These are phyloP conservation scores for Pelodiscus sinensis DNA, from an alignment of 2,113 vertebrate species.

Conservation along the genomic window DNA sequence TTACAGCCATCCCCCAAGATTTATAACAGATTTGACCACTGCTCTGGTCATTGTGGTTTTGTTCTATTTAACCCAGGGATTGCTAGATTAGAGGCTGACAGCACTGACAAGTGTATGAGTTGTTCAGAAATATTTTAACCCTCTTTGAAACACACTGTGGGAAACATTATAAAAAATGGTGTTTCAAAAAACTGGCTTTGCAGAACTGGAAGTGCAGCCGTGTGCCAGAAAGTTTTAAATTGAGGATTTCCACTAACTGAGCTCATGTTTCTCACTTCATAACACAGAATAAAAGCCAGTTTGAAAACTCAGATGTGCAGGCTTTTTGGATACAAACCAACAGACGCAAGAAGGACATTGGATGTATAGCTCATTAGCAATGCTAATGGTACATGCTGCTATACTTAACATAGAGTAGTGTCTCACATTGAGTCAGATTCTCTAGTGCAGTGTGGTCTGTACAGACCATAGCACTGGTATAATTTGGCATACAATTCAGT, in stretches of 20 bases:
- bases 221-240: conserved; percentile 68
- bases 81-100: conserved; percentile 62
- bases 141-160: conserved; percentile 58
- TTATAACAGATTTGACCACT: conserved; percentile 49
- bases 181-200: conserved; percentile 50
- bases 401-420: background rate
- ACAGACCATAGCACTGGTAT: background rate
- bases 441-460: background rate
- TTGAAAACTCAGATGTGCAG: conserved; percentile 56
- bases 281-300: conserved; percentile 62
- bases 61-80: conserved; percentile 57
- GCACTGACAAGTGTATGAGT: conserved; percentile 57
- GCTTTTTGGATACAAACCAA: conserved; percentile 42
- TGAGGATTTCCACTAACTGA: conserved; percentile 62
- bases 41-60: conserved; percentile 22
- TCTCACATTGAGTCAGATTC: background rate
- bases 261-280: conserved; percentile 69
- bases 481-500: conserved; percentile 28
- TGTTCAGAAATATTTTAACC: conserved; percentile 63
- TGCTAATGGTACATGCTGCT: conserved; percentile 38
- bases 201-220: conserved; percentile 52
- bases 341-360: conserved; percentile 27
- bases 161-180: conserved; percentile 71
- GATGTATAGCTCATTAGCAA: conserved; percentile 64
- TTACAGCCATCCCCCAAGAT: conserved; percentile 58